phyloP scores from a whole-genome alignment of 2,888 invertebrate species.

The Rhingia campestris region DNA sequence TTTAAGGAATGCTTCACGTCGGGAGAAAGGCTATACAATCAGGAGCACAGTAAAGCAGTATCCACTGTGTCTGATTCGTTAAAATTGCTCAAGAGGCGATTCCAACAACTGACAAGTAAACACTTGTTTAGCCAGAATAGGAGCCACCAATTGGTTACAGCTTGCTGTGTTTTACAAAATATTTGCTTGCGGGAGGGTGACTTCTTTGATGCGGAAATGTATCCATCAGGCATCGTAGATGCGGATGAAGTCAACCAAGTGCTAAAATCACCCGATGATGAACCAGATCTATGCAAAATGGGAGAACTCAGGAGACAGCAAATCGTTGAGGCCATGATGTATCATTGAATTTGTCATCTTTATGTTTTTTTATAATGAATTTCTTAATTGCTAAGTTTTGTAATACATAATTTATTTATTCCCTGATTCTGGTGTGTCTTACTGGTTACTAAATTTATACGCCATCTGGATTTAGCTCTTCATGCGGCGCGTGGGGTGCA shows the following conservation, averaged over 20 bases:
- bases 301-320: constrained; percentile 42
- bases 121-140: constrained; percentile 5
- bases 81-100: constrained; percentile 12
- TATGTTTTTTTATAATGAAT: background rate
- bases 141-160: constrained; percentile 12
- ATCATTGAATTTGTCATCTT: background rate
- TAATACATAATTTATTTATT: too few species aligned
- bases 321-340: background rate
- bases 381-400: too few species aligned
- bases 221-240: background rate
- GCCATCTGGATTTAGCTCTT: too few species aligned
- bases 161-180: constrained; percentile 55
- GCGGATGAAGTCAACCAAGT: too few species aligned
- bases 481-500: too few species aligned
- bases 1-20: background rate
- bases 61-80: background rate
- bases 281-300: constrained; percentile 17
- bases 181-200: constrained; percentile 38
- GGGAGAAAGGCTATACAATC: constrained; percentile 16
- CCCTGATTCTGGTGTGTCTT: too few species aligned
- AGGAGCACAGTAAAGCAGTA: constrained; percentile 1
- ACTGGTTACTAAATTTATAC: too few species aligned
- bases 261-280: background rate
- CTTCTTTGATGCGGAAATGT: background rate
- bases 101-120: constrained; percentile 22